Evolutionary conservation across 2,797 vertebrate species (phyloP), one percentile per base, ranked within the genome.

Genomic region (Trematomus bernacchii): DNA sequence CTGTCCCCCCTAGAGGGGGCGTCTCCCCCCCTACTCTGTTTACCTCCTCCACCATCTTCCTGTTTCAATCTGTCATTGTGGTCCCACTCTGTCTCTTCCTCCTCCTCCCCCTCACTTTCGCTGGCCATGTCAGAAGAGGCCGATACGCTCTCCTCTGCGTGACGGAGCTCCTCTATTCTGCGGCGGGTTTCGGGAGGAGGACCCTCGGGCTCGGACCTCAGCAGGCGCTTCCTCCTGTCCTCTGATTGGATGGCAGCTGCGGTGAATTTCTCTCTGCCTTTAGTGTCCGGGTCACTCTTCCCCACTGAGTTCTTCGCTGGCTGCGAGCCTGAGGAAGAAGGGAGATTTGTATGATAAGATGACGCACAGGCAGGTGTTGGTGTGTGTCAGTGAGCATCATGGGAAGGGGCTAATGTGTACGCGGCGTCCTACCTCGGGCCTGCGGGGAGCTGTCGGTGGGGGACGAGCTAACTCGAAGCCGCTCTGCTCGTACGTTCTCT

Each of bases 101-200:
- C 94, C 57, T 93, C 93, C 8, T 93, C 94, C 3, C 82, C 93
- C 13, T 96, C 95, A 14, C 94, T 96, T 33, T 96, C 95, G 0
- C 94, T 96, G 7, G 86, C 95, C 80, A 91, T 84, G 65, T 95
- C 94, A 0, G 95, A 96, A 43, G 95, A 95, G 42, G 93, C 92
- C 0, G 94, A 94, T 0, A 92, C 92, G n/a, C 93, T 94, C 81
- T 94, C 93, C 66, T 94, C 93, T 0, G 87, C 47, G 6, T 91
- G 93, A 21, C 90, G 92, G 27, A 95, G 92, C 53, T 93, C 92
- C 71, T 95, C 93, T 67, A 94, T 76, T 23, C 92, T 71, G 69
- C 93, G 94, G 0, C 93, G 93, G 42, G 82, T 86, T 77, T 93
- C 94, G 0, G 91, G 90, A 16, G 93, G 93, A 16, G 89, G 92